A percentile compares a stretch with the other conserved stretches of the same genome.
Conservation (phyloP, 2,888 invertebrate species). For the Pammene fasciana region DNA sequence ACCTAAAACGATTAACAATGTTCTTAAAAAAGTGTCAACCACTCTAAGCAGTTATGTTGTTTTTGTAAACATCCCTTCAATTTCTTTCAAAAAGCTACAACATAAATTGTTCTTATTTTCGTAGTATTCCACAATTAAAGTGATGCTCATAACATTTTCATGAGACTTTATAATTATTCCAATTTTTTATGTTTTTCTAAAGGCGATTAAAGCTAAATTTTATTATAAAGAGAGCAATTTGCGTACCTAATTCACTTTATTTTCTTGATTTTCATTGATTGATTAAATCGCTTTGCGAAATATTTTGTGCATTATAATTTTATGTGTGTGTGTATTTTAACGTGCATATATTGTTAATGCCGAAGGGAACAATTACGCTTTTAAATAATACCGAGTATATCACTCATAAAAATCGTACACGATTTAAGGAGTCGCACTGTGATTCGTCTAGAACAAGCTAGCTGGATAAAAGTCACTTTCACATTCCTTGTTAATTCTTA, state of each 20-base stretch:
- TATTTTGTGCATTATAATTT: neutral
- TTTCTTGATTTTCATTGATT: neutral
- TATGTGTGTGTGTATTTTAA: neutral
- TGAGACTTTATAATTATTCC: too few relatives aligned
- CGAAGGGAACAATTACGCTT: neutral
- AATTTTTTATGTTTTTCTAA: too few relatives aligned
- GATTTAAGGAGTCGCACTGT: slow-evolving; percentile 17
- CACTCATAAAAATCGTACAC: neutral
- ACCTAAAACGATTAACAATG: too few relatives aligned
- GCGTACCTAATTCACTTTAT: too few relatives aligned
- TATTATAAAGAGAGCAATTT: too few relatives aligned
- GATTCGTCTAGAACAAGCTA: too few relatives aligned
- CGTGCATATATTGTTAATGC: neutral
- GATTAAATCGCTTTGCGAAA: too few relatives aligned
- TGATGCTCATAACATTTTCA: too few relatives aligned
- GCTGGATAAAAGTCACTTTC: neutral
- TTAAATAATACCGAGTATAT: neutral
- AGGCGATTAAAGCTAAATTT: too few relatives aligned
- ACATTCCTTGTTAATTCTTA: neutral
- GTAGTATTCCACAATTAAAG: neutral
- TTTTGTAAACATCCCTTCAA: too few relatives aligned
- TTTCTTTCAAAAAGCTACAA: neutral
- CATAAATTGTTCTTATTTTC: neutral
- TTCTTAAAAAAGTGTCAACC: too few relatives aligned
- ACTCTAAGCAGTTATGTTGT: too few relatives aligned